Evolutionary conservation across 2,797 vertebrate species (phyloP).

Genomic region (Mormyrus proboscirostris): DNA sequence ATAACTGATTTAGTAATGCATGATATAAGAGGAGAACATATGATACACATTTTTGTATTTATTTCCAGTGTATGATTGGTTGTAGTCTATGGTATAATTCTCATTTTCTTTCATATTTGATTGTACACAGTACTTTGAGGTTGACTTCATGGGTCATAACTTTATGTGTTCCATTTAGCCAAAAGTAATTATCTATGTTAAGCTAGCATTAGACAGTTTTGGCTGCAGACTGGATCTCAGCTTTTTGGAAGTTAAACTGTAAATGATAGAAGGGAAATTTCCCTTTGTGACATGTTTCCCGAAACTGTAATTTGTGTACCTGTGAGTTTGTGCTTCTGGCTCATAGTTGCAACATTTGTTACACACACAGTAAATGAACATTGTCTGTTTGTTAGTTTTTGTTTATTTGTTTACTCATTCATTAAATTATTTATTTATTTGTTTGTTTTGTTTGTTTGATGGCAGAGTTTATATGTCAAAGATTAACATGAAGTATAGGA

Average conservation of each 20-base stretch:
- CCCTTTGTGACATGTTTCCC: neutral
- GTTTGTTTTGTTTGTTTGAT: neutral
- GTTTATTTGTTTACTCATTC: neutral
- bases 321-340: neutral
- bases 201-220: neutral
- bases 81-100: neutral
- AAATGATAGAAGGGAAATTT: neutral
- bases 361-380: neutral
- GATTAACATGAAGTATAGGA: constrained; percentile 6
- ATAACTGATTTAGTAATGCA: constrained; percentile 1
- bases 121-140: neutral
- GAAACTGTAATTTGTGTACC: constrained; percentile 12
- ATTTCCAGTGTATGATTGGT: neutral
- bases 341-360: constrained; percentile 20
- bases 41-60: neutral
- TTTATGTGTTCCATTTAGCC: neutral
- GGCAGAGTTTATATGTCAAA: neutral
- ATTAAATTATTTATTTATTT: neutral
- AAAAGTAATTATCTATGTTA: neutral
- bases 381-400: neutral
- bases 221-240: neutral
- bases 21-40: neutral
- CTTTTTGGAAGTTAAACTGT: neutral
- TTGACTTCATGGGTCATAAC: neutral
- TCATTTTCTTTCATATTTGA: neutral